phyloP scores from a whole-genome alignment of 2,888 invertebrate species.

The Toxonevra muliebris region DNA sequence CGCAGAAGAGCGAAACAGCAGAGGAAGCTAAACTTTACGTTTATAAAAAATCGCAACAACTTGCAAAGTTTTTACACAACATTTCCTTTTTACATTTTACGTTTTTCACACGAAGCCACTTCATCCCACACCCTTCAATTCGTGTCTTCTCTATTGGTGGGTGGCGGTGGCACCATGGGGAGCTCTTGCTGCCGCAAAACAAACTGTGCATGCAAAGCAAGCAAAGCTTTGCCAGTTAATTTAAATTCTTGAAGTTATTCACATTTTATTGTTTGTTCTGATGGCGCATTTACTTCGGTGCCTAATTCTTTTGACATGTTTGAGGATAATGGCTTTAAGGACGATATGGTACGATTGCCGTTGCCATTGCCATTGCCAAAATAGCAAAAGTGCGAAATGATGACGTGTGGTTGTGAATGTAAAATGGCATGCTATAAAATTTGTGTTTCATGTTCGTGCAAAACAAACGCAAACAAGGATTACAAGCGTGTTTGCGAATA shows the following conservation, averaged over 20 bases:
- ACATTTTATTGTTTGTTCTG: neutral
- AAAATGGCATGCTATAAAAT: neutral
- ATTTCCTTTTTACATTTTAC: too few species aligned
- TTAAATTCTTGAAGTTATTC: conserved; percentile 12
- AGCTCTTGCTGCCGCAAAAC: too few species aligned
- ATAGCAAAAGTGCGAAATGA: neutral
- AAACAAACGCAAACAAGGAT: conserved; percentile 10
- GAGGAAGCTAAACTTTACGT: too few species aligned
- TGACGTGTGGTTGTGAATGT: conserved; percentile 5
- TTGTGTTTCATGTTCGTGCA: conserved; percentile 15
- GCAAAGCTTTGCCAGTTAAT: conserved; percentile 9
- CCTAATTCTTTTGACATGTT: neutral
- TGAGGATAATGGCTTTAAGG: conserved; percentile 6
- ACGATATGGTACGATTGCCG: neutral
- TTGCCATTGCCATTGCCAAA: neutral
- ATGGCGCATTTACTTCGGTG: conserved; percentile 5
- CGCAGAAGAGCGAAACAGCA: too few species aligned
- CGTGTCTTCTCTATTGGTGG: too few species aligned
- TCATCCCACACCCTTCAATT: too few species aligned
- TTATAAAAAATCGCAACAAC: too few species aligned
- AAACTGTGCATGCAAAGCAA: too few species aligned
- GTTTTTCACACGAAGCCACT: too few species aligned
- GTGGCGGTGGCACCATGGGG: too few species aligned
- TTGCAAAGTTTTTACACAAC: too few species aligned
- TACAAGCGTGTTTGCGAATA: too few species aligned